These are phyloP conservation scores for Gorsachius magnificus DNA, from an alignment of 2,797 vertebrate species.

Conservation along the genomic window DNA sequence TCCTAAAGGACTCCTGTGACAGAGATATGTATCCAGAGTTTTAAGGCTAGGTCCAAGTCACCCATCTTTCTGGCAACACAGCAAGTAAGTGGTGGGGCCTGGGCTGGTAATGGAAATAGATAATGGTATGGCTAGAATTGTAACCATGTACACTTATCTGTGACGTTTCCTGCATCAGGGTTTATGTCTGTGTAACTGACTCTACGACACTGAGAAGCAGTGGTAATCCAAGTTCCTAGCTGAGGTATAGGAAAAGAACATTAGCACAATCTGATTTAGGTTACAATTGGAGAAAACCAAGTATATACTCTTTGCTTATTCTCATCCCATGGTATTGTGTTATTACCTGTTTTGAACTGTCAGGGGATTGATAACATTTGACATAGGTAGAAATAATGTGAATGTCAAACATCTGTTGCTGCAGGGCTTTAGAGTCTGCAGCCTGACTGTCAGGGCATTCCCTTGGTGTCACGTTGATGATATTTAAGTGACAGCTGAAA, in stretches of 20 bases:
- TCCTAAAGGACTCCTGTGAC: not conserved
- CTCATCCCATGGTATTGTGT: not conserved
- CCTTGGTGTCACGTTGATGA: not conserved
- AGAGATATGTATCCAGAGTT: not conserved
- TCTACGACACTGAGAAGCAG: accelerated
- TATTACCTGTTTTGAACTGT: not conserved
- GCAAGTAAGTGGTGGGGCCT: no score
- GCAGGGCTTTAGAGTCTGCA: not conserved
- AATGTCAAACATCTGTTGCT: not conserved
- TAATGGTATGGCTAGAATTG: not conserved
- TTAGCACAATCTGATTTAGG: not conserved
- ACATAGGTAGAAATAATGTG: not conserved
- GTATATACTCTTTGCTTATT: not conserved
- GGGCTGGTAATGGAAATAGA: not conserved
- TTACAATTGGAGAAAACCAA: not conserved
- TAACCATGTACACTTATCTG: no score
- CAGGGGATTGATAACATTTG: not conserved
- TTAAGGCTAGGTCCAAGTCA: not conserved
- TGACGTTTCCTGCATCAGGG: not conserved
- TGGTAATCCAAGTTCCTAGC: not conserved
- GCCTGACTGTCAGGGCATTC: not conserved
- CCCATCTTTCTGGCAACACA: not conserved
- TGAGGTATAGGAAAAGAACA: not conserved
- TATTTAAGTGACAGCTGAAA: conserved; percentile 10
- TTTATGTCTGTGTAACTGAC: not conserved